Evolutionary conservation across 2,797 vertebrate genomes (phyloP), one percentile per base, ranked within the genome.

Genomic region (Danio aesculapii): DNA sequence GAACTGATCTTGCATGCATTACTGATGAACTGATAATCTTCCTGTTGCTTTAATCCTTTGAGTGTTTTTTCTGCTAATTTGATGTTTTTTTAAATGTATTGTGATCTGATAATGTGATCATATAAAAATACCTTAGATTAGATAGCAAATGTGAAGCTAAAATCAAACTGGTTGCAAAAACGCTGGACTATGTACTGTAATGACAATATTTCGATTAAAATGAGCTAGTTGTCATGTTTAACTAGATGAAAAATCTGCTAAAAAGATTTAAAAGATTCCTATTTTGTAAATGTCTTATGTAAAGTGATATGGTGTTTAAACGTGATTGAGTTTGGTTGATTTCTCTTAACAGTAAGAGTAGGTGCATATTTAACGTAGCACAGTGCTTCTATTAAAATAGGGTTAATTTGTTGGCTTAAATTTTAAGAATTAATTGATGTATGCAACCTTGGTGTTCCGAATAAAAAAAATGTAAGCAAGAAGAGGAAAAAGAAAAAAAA

Each of bases 361-460:
- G 90, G 8, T 90, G 89, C 89, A 86, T 88, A 89, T 88, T 92
- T 92, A 93, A 93, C 89, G 62, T 87, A 79, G 71, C 68, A 86
- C 85, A 86, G 85, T 92, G 83, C 85, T 88, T 78, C 90, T 96
- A 90, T 95, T 96, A 96, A 96, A 95, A 90, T 95, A 96, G 94
- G 93, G 93, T 95, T 96, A 96, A 97, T 97, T 94, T 94, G 94
- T 94, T 95, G 96, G 96, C 91, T 97, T 98, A 99, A 99, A 98
- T 97, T 97, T 95, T 97, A 92, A 93, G 97, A 97, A 97, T 93
- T 90, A 98, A 96, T 96, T 97, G 95, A 96, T 99, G 97, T 95
- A 96, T 97, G 95, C 95, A 98, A 94, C 93, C 88, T 96, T 98
- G 85, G 70, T 96, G 94, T 95, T 93, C 93, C 69, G 84, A 94